These are phyloP conservation scores for Danionella cerebrum DNA, from an alignment of 2,113 vertebrate species.

Conservation along the genomic window DNA sequence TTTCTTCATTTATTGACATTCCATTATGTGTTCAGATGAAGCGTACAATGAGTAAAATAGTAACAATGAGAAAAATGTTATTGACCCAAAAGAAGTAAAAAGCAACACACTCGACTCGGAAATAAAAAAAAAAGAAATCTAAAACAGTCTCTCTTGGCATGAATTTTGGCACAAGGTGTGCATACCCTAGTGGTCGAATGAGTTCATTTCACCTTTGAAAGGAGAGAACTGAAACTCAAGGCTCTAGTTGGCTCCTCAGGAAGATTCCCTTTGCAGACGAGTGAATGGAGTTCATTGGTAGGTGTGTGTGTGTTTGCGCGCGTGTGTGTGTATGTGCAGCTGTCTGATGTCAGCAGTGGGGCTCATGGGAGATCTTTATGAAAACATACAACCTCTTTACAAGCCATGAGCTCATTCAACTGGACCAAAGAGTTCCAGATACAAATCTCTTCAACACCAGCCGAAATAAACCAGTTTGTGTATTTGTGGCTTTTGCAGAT, in stretches of 20 bases:
- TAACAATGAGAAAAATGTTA: too few relatives aligned
- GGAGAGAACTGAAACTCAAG: constrained; percentile 9
- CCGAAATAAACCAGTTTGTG: background rate
- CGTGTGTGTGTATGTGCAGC: background rate
- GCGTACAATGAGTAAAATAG: too few relatives aligned
- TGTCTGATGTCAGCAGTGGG: constrained; percentile 31
- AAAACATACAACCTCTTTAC: constrained; percentile 22
- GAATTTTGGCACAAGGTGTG: background rate
- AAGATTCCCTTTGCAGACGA: background rate
- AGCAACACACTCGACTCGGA: too few relatives aligned
- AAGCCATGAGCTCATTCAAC: background rate
- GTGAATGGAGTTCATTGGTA: background rate
- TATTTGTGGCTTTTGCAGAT: background rate
- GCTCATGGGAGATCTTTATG: constrained; percentile 12
- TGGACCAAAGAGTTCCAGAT: background rate
- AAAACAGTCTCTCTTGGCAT: background rate
- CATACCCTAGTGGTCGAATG: background rate
- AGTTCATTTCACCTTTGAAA: background rate
- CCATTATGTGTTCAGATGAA: too few relatives aligned
- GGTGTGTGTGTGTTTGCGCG: background rate
- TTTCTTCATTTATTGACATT: too few relatives aligned
- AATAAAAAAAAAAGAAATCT: constrained; percentile 17
- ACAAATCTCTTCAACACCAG: background rate
- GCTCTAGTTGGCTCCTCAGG: background rate
- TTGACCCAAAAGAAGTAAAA: too few relatives aligned